Base-by-base conservation (phyloP, 2,797 vertebrate species). In the Lophius americanus region DNA sequence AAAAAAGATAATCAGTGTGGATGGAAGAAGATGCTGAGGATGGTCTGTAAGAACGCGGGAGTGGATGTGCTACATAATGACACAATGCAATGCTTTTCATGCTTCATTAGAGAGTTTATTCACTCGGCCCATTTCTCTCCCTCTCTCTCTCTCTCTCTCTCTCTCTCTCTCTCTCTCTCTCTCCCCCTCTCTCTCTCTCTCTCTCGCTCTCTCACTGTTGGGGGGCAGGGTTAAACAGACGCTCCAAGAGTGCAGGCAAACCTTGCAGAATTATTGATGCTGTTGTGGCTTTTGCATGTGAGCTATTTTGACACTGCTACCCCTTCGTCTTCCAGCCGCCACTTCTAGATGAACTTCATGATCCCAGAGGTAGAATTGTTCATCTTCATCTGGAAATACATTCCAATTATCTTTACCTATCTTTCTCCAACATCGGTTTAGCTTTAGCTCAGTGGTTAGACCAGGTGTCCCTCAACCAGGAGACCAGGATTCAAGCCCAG, bases 71-170 rank as follows among this genome's bases (percentile, higher is more conserved):
- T 73, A 75, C 72, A 73, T 69, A 73, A 83, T 72, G 77, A 83
- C 67, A 72, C 75, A 63, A 69, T 60, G 74, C 32, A 80, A 75
- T 12, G 69, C 69, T 85, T 84, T 84, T 87, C 72, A 89, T 85
- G 85, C 78, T 82, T 81, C 82, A 81, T 60, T 41, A 65, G 73
- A 64, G 60, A 73, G 59, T 82, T 73, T 64, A 62, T 82, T 81
- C 70, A 64, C 69, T 82, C 76, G n/a, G 46, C 63, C 60, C 43
- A 42, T 56, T 70, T 7, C 75, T 41, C 48, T 47, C 71, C 35
- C 73, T 60, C 49, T 59, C 68, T 43, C 62, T 9, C 73, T 42
- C 47, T 52, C 68, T 6, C 73, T 37, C n/a, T n/a, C n/a, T n/a
- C n/a, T n/a, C n/a, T n/a, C n/a, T n/a, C n/a, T n/a, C n/a, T n/a